Evolutionary conservation across 2,888 invertebrate species (phyloP), one percentile per base, ranked within the genome.

Genomic region (Hylaea fasciaria): DNA sequence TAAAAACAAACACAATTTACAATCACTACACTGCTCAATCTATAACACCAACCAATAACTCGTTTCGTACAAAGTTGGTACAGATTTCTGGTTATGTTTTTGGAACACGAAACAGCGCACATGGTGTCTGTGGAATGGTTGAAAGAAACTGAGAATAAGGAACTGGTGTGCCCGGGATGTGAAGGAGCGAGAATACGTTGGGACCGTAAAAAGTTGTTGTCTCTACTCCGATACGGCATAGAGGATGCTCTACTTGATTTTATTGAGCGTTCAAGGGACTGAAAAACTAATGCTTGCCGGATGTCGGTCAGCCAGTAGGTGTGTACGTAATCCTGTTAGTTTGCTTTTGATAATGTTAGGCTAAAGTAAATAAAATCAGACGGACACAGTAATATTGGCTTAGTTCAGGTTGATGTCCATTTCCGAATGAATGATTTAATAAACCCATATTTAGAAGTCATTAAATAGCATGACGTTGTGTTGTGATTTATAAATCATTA

Each of bases 121-220:
- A 87, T 87, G 87, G 78, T 80, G 81, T 80, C 79, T 78, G 80
- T 81, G 80, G 71, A 73, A 77, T 65, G 77, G 71, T 69, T 66
- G 75, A 22, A 8, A 45, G 11, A 39, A 22, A 53, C 45, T 79
- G 81, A 86, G 90, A 86, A 89, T 86, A 89, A 89, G 91, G 88
- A 89, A 89, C 87, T 82, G 86, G 72, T 29, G 45, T 37, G 69
- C 77, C 71, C 69, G 72, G 66, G 72, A 65, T 78, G 83, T 84
- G 86, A 85, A 76, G 84, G 87, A 88, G 82, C 85, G 84, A 81
- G 83, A 86, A 86, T 87, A 87, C 86, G 89, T 87, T 86, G 87
- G 83, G 81, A 76, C 71, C 73, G 80, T 83, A 89, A 87, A 91
- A 91, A 90, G 85, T 83, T 78, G 90, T 85, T 84, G 85, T 84